Evolutionary conservation across 2,113 vertebrate species (phyloP).

Genomic region (Callaeas wilsoni): DNA sequence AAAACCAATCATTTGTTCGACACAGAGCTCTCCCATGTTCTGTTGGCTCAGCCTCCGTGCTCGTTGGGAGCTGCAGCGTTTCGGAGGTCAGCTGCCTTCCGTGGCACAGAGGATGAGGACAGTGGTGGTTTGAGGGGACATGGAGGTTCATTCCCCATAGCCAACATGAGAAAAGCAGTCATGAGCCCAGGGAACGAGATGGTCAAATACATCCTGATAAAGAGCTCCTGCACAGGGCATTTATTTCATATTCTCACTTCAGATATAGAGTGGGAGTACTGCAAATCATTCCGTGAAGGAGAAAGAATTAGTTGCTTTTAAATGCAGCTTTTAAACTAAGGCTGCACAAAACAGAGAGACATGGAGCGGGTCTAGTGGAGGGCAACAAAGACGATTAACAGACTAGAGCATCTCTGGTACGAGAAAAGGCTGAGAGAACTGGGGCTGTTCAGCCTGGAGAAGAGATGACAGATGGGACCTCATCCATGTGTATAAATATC

Average conservation of each 20-base stretch:
- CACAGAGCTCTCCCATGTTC: not conserved
- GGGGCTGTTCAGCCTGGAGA: too few relatives aligned
- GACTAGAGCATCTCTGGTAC: not conserved
- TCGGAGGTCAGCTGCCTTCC: not conserved
- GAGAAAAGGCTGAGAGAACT: not conserved
- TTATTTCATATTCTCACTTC: not conserved
- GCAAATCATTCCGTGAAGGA: not conserved
- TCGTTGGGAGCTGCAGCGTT: not conserved
- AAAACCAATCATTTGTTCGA: not conserved
- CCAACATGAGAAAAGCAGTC: accelerated
- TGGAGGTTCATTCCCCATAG: not conserved
- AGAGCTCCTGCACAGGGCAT: not conserved
- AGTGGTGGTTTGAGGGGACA: not conserved
- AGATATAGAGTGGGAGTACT: accelerated
- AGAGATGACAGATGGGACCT: not conserved
- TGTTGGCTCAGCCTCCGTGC: accelerated
- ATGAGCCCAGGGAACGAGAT: not conserved
- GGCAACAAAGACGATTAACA: not conserved
- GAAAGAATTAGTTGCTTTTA: not conserved
- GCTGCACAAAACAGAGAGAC: not conserved
- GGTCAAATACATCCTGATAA: not conserved
- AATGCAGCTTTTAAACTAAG: not conserved
- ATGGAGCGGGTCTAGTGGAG: not conserved
- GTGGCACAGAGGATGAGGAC: accelerated
- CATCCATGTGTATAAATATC: not conserved